Evolutionary conservation across 2,113 vertebrate species (phyloP).

Genomic region (Hystrix cristata): DNA sequence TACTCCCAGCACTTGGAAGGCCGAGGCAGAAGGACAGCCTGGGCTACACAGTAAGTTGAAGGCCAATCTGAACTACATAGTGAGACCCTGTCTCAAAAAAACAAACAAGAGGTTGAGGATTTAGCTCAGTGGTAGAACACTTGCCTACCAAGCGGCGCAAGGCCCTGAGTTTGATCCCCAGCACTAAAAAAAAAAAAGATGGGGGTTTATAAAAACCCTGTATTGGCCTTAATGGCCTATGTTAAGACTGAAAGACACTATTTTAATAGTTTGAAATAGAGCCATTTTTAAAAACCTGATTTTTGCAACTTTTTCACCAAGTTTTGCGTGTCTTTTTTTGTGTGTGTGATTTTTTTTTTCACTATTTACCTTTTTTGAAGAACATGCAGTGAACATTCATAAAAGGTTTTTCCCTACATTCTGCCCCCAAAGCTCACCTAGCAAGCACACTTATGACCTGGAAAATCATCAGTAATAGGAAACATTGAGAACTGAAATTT

Average conservation of each 20-base stretch:
- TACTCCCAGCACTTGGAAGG: neutral
- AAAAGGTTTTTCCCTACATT: neutral
- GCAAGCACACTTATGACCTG: neutral
- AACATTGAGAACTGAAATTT: constrained; percentile 18
- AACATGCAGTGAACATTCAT: neutral
- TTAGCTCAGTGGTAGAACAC: too few species aligned
- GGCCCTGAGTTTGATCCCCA: too few species aligned
- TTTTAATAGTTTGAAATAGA: constrained; percentile 58
- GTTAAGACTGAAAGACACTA: neutral
- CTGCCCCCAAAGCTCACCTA: neutral
- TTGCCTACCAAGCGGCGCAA: too few species aligned
- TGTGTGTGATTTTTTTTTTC: neutral
- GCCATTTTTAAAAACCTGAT: constrained; percentile 1
- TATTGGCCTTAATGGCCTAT: constrained; percentile 11
- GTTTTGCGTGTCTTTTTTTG: neutral
- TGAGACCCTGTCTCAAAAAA: neutral
- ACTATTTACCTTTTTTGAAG: constrained; percentile 16
- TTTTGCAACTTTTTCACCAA: constrained; percentile 41
- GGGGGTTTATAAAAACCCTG: neutral
- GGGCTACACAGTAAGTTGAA: neutral
- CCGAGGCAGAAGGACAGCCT: neutral
- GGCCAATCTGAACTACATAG: neutral
- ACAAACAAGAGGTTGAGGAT: too few species aligned
- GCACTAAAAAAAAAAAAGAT: too few species aligned
- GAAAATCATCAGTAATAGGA: constrained; percentile 1